Base-by-base conservation (phyloP, 2,888 invertebrate genomes). In the Celastrina argiolus region DNA sequence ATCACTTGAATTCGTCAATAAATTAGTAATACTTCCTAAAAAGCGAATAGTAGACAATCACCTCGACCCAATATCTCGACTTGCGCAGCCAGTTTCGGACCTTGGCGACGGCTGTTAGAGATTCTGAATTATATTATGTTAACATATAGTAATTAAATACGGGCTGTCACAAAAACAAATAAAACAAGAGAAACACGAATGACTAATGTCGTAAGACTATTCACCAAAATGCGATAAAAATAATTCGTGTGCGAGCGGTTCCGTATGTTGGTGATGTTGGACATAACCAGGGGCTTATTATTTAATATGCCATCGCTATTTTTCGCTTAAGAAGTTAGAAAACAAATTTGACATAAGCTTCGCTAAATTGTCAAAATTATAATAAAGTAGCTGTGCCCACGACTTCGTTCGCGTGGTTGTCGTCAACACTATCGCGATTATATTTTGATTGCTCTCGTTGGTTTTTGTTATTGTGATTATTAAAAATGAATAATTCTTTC, bases 161-260 rank as follows among this genome's bases (percentile, higher is more conserved):
- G 58, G 8, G 16, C 36, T 61, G 36, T 61, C 61, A 61, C 61
- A 39, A n/a, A 58, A 31, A 39, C 61, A 61, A 39, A 61, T 61
- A 39, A 34, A 61, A 36, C 39, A 6, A 22, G 36, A 34, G 16
- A 36, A 4, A 56, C 28, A 39, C 39, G 39, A 61, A 6, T 61
- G 61, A 59, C 31, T 59, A 18, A 61, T 61, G 39, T 18, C 22
- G 36, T 36, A 18, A 39, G 39, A 56, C 56, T 12, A 26, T 36
- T 36, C 36, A 36, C 36, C 10, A 36, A 51, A 51, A 51, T 5
- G 5, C 26, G 22, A 51, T 51, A 51, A 51, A 51, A 26, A 5
- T 2, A 58, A 31, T 58, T 58, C 31, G 31, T 58, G 18, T 58
- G 51, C 31, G 16, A 58, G 7, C n/a, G 36, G 36, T 61, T 61